A percentile compares a stretch with the other conserved stretches of the same genome.
Conservation (phyloP, 1,140 invertebrate genomes). For the Lasaia peninsularis region DNA sequence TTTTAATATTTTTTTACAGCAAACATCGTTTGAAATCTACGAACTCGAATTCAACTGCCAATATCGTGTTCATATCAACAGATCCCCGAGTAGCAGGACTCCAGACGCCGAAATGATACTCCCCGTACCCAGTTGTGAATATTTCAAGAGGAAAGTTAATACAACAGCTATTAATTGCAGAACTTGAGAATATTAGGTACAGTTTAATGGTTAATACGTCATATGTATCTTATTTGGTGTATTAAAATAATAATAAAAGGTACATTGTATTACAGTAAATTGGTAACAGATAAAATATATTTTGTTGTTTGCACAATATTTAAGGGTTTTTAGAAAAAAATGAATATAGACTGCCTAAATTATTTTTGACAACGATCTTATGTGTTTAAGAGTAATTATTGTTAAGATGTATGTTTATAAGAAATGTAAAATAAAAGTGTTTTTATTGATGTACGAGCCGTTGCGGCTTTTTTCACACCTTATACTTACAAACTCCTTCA, state of each 20-base stretch:
- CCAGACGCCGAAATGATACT: constrained; percentile 56
- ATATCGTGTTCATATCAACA: not conserved
- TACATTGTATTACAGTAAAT: no score
- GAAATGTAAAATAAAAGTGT: no score
- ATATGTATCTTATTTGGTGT: constrained; percentile 8
- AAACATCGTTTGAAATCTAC: constrained; percentile 6
- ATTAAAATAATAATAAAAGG: not conserved
- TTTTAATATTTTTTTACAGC: constrained; percentile 12
- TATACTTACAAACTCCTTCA: no score
- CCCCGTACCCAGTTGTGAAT: constrained; percentile 57
- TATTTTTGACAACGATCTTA: no score
- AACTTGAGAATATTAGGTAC: constrained; percentile 24
- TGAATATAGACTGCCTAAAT: no score
- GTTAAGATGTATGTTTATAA: no score
- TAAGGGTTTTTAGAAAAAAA: no score
- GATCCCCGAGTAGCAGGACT: constrained; percentile 17
- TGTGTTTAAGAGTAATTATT: no score
- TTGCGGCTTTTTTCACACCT: no score
- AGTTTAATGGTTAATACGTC: constrained; percentile 8
- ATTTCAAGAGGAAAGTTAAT: constrained; percentile 59
- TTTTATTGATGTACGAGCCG: no score
- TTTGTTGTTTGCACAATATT: no score
- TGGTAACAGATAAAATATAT: no score
- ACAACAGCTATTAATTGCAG: constrained; percentile 43
- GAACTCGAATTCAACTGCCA: constrained; percentile 5